Conservation (phyloP, 2,888 invertebrate genomes). For the Apoda limacodes region DNA sequence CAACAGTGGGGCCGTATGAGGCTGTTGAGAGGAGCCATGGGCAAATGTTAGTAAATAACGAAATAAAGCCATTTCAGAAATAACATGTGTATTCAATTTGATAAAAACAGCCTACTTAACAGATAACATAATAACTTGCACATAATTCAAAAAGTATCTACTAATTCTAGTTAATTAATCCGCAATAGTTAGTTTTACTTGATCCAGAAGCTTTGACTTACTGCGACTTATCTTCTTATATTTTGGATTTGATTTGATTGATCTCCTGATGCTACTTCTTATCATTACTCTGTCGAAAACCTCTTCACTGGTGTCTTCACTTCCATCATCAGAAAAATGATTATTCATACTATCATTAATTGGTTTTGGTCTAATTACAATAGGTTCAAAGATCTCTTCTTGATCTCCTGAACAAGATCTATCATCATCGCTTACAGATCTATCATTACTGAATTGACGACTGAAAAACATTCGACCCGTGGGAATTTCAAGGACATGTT, state of each 20-base stretch:
- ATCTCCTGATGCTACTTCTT: slow-evolving; percentile 53
- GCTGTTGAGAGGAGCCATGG: too few relatives aligned
- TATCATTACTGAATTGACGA: slow-evolving; percentile 42
- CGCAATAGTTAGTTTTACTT: slow-evolving; percentile 55
- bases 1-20: too few relatives aligned
- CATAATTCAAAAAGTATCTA: too few relatives aligned
- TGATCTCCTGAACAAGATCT: slow-evolving; percentile 33
- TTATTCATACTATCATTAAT: slow-evolving; percentile 62
- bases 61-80: too few relatives aligned
- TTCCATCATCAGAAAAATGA: slow-evolving; percentile 61
- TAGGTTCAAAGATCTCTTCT: slow-evolving; percentile 38
- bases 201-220: slow-evolving; percentile 57
- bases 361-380: slow-evolving; percentile 47
- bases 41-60: too few relatives aligned
- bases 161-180: slow-evolving; percentile 27
- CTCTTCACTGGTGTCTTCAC: slow-evolving; percentile 64
- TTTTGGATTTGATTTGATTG: slow-evolving; percentile 62
- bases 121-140: too few relatives aligned
- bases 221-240: slow-evolving; percentile 60
- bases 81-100: too few relatives aligned
- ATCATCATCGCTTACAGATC: slow-evolving; percentile 51
- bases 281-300: slow-evolving; percentile 60
- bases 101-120: too few relatives aligned
- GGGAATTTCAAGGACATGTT: slow-evolving; percentile 45
- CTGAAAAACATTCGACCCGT: slow-evolving; percentile 31